Conservation (phyloP, 2,113 vertebrate species). For the Naja naja region DNA sequence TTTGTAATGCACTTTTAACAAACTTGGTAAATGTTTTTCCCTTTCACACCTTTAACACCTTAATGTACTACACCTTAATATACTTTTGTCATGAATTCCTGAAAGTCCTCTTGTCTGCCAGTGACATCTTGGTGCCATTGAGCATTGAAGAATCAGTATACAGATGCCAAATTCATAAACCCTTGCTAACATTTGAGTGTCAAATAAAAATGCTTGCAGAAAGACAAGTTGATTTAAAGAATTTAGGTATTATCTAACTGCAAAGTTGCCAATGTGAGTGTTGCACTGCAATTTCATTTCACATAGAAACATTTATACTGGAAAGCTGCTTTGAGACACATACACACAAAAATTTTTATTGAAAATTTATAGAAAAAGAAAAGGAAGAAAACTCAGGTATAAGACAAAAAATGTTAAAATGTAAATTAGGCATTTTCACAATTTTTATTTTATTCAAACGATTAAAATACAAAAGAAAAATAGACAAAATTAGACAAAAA, state of each 20-base stretch:
- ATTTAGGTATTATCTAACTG: background rate
- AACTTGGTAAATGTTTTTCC: background rate
- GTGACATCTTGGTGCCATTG: rapidly evolving
- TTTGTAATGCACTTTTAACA: background rate
- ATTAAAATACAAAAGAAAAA: background rate
- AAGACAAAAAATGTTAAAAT: background rate
- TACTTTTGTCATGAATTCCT: rapidly evolving
- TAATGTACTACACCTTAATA: too few relatives aligned
- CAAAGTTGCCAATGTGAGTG: background rate
- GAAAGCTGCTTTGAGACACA: background rate
- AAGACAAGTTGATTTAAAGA: background rate
- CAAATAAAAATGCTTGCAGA: background rate
- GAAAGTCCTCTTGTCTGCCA: background rate
- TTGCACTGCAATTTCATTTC: background rate
- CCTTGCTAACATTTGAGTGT: background rate
- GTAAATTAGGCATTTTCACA: background rate
- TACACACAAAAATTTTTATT: background rate
- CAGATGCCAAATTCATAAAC: background rate
- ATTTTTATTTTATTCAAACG: background rate
- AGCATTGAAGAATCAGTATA: background rate
- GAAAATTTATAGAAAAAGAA: background rate
- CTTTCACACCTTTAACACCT: too few relatives aligned
- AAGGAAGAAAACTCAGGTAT: background rate
- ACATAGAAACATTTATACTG: background rate
- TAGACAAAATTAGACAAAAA: background rate